These are phyloP conservation scores for Bombylius discolor DNA, from an alignment of 2,888 invertebrate genomes.

Conservation along the genomic window DNA sequence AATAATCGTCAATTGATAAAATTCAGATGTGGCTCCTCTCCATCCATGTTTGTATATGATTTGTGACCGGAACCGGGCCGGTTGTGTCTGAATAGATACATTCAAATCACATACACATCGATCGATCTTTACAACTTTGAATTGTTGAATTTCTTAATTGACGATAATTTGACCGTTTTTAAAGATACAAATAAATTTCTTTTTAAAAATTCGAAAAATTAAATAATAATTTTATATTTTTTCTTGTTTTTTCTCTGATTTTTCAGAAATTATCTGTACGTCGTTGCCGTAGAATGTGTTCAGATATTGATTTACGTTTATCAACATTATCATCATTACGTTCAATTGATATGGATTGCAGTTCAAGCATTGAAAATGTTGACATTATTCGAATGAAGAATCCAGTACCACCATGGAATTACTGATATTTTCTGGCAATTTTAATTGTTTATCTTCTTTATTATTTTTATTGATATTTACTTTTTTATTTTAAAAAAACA, in stretches of 20 bases:
- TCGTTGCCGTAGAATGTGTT: constrained; percentile 32
- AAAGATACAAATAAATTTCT: not conserved
- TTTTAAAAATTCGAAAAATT: not conserved
- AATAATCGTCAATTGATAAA: too few species aligned
- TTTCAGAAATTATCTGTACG: constrained; percentile 25
- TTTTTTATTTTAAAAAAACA: not conserved
- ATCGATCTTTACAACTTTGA: too few species aligned
- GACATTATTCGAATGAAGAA: constrained; percentile 30
- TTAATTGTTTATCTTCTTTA: constrained; percentile 30
- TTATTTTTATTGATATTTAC: constrained; percentile 24
- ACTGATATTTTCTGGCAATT: constrained; percentile 34
- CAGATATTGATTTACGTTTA: constrained; percentile 31
- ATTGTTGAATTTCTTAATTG: too few species aligned
- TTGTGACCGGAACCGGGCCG: too few species aligned
- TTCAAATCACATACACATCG: too few species aligned
- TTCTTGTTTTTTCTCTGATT: not conserved
- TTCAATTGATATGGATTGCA: constrained; percentile 27
- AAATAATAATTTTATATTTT: too few species aligned
- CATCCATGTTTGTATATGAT: too few species aligned
- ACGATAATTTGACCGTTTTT: too few species aligned
- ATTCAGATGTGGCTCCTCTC: too few species aligned
- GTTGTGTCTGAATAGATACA: too few species aligned
- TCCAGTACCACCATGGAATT: constrained; percentile 23
- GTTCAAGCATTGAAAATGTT: constrained; percentile 26
- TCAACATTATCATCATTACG: constrained; percentile 25